Evolutionary conservation across 2,888 invertebrate species (phyloP).

Genomic region (Eumerus sabulonum): DNA sequence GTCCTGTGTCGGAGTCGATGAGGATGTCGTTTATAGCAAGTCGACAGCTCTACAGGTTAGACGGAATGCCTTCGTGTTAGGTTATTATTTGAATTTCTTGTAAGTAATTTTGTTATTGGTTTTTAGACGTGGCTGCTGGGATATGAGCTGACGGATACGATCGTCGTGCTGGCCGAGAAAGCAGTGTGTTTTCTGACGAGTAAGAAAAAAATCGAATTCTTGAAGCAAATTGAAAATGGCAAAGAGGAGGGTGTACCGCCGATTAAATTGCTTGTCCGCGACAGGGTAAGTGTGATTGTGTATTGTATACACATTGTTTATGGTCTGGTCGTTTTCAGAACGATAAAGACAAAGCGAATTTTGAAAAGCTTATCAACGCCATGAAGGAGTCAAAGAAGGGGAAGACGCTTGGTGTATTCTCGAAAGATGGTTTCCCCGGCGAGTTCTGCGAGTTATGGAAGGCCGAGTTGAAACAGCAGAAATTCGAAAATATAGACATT

Average conservation of each 20-base stretch:
- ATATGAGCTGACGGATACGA: constrained; percentile 97
- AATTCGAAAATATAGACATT: constrained; percentile 92
- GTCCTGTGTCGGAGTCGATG: constrained; percentile 94
- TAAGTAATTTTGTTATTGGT: neutral
- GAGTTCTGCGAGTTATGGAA: constrained; percentile 97
- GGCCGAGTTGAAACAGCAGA: constrained; percentile 85
- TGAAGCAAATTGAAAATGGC: constrained; percentile 91
- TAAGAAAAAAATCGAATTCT: constrained; percentile 98
- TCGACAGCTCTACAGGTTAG: constrained; percentile 94
- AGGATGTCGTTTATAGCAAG: constrained; percentile 97
- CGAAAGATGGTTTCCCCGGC: constrained; percentile 95
- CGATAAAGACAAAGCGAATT: constrained; percentile 96
- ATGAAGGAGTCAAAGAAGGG: constrained; percentile 94
- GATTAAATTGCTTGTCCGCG: constrained; percentile 91
- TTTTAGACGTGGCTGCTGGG: constrained; percentile 96
- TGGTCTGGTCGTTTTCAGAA: constrained; percentile 79
- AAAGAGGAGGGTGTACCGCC: constrained; percentile 92
- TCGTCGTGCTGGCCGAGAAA: constrained; percentile 93
- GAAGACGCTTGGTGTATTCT: constrained; percentile 92
- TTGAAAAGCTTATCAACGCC: constrained; percentile 86
- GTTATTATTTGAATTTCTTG: neutral
- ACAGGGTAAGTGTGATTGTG: constrained; percentile 86
- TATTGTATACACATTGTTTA: neutral
- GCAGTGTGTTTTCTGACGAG: constrained; percentile 94
- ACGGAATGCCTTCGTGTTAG: constrained; percentile 14